Base-by-base conservation (phyloP, 1,140 invertebrate genomes). In the Planococcus citri region DNA sequence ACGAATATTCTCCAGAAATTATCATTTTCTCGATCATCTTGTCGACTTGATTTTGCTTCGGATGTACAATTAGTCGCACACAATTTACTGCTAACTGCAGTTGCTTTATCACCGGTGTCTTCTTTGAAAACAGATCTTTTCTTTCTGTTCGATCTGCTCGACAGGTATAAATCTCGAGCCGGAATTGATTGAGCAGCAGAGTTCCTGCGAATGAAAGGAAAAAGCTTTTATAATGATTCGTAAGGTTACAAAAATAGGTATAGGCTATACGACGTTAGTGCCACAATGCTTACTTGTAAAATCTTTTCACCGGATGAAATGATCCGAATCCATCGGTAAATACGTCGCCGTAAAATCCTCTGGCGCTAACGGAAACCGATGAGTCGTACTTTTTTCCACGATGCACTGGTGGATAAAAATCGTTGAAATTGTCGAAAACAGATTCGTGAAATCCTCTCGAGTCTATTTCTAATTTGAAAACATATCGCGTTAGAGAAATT, bases 381-480 rank as follows among this genome's bases (percentile, higher is more conserved):
- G 60, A 64, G 24, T 64, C 60, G 60, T 64, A 64, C 20, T 64
- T 64, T 20, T 64, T 64, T 64, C 60, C 60, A 20, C 60, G 60
- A 4, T 64, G 70, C 78, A 76, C 75, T 76, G 77, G 4, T 76
- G 79, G 70, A 76, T 77, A 81, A 69, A 79, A 79, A 33, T 81
- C 81, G 25, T 80, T 80, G 10, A 80, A 79, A 68, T 76, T 71
- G 37, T 81, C 80, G 72, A 82, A 82, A 24, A 81, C 78, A 17
- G 79, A 79, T 72, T 80, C 80, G 69, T 81, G 79, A 70, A 82
- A 81, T 8, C 80, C 81, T 71, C 79, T 73, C 2, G 81, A 76
- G 51, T 75, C 71, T 70, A 78, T 69, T 70, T 75, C 73, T 76
- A 64, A 2, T 24, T 25, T 17, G 17, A 64, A 64, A 64, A 25